phyloP scores from a whole-genome alignment of 2,888 invertebrate genomes.

The Hydraecia micacea region DNA sequence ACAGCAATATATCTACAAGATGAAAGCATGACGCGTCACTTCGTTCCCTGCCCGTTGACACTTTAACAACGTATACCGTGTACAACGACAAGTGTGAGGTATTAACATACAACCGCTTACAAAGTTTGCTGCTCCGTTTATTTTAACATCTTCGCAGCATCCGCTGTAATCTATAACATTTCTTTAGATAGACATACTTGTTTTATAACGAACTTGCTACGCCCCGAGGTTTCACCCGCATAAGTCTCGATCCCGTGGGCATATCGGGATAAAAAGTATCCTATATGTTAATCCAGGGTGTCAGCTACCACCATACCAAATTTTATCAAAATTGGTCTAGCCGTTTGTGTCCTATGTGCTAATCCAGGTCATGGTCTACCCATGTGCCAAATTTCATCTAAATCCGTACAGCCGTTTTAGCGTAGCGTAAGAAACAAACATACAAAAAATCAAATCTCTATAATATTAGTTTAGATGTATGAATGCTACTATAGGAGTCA shows the following conservation, averaged over 20 bases:
- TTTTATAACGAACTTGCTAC: background rate
- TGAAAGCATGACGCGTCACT: slow-evolving; percentile 26
- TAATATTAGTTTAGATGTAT: background rate
- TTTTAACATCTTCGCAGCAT: slow-evolving; percentile 39
- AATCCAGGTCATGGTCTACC: background rate
- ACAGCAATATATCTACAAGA: slow-evolving; percentile 6
- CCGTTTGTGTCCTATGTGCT: background rate
- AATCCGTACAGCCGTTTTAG: background rate
- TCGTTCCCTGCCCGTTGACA: slow-evolving; percentile 6
- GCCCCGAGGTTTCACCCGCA: background rate
- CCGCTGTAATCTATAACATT: slow-evolving; percentile 26
- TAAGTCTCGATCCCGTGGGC: background rate
- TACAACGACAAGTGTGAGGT: slow-evolving; percentile 2
- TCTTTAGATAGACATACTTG: slow-evolving; percentile 1
- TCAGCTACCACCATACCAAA: too few species aligned
- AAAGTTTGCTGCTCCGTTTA: slow-evolving; percentile 46
- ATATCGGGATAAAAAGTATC: background rate
- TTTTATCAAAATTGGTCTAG: too few species aligned
- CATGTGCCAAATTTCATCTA: background rate
- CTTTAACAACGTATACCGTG: slow-evolving; percentile 4
- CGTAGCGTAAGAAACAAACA: background rate
- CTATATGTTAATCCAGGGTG: background rate
- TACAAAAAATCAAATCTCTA: background rate
- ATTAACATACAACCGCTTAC: slow-evolving; percentile 62
- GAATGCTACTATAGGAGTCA: background rate